These are phyloP conservation scores for Grapholita molesta DNA, from an alignment of 1,140 invertebrate genomes.

Conservation along the genomic window DNA sequence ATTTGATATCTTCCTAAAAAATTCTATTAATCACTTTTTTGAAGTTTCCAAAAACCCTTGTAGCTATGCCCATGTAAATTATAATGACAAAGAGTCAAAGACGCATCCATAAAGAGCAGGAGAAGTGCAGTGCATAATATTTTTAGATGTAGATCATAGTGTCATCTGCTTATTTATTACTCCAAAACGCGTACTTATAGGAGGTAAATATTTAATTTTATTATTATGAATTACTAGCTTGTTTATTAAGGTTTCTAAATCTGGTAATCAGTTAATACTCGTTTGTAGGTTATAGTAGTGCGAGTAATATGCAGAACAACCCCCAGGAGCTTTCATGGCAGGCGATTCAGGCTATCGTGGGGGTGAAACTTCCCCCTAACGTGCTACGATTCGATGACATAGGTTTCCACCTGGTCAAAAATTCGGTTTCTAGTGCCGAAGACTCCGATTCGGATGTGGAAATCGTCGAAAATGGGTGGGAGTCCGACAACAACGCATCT, in stretches of 20 bases:
- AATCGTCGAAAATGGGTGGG: conserved; percentile 76
- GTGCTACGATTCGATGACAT: conserved; percentile 77
- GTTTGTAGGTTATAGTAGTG: conserved; percentile 78
- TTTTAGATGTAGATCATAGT: conserved; percentile 78
- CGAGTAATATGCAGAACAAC: conserved; percentile 78
- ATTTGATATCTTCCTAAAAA: too few species aligned
- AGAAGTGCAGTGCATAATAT: conserved; percentile 74
- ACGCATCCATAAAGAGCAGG: conserved; percentile 53
- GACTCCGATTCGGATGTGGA: conserved; percentile 76
- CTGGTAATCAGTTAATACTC: conserved; percentile 66
- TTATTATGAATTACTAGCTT: conserved; percentile 35
- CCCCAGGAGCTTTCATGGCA: conserved; percentile 79
- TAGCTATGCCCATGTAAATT: conserved; percentile 8
- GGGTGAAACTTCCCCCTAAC: conserved; percentile 76
- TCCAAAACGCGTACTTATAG: conserved; percentile 49
- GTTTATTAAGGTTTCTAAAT: conserved; percentile 30
- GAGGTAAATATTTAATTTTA: conserved; percentile 63
- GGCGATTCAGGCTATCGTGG: conserved; percentile 77
- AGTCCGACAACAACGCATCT: conserved; percentile 70
- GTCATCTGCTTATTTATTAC: conserved; percentile 70
- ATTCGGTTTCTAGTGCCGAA: conserved; percentile 63
- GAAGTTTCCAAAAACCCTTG: neutral
- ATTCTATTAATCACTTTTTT: neutral
- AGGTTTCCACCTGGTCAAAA: conserved; percentile 72
- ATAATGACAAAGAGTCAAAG: conserved; percentile 43